Percentiles rank a stretch among this genome's conserved stretches.
Conservation (phyloP, 1,140 invertebrate genomes). For the Eufriesea mexicana region DNA sequence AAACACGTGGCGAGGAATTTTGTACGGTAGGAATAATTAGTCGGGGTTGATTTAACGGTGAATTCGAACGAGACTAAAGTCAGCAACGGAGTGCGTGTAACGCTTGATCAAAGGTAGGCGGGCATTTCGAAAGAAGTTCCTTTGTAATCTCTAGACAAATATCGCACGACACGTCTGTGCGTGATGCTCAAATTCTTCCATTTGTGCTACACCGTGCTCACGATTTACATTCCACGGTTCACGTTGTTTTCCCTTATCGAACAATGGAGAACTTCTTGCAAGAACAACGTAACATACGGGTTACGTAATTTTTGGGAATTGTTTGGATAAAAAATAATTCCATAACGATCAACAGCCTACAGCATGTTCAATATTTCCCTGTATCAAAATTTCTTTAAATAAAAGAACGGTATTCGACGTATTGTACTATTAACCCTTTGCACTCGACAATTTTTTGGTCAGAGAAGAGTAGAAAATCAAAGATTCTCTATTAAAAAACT, state of each 20-base stretch:
- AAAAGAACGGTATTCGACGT: no score
- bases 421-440: no score
- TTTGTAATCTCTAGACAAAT: conserved; percentile 33
- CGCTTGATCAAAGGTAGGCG: background rate
- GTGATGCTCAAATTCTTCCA: conserved; percentile 27
- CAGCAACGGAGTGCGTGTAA: no score
- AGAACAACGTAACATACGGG: background rate
- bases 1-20: background rate
- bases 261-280: background rate
- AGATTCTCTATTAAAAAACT: no score
- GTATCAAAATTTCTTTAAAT: no score
- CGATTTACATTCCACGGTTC: background rate
- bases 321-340: background rate
- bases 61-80: background rate
- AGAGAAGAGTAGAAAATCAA: no score
- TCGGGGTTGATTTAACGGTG: background rate
- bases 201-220: background rate
- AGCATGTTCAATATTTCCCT: no score
- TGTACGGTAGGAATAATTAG: background rate
- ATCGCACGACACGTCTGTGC: background rate
- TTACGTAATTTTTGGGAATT: background rate
- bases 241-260: background rate
- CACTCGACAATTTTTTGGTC: no score
- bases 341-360: background rate
- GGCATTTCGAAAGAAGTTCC: conserved; percentile 18